Base-by-base conservation (phyloP, 2,888 invertebrate genomes). In the Caenorhabditis becei region DNA sequence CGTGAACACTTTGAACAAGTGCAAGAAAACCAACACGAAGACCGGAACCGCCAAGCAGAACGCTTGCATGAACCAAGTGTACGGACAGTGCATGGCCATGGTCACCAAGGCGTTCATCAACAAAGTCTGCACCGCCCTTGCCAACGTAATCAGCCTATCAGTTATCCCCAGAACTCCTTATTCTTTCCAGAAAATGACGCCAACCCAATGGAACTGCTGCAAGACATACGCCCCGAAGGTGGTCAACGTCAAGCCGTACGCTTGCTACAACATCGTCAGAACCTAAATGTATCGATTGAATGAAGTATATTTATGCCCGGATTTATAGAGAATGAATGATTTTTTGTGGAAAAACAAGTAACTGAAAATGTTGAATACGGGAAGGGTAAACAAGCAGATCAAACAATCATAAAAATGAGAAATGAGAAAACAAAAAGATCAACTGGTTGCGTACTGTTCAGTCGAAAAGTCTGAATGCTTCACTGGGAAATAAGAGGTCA, bases 1-100 rank as follows among this genome's bases (percentile, higher is more conserved):
- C 2, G 23, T 63, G 14, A 66, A 44, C n/a, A 47, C 41, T 11
- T 28, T 79, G 7, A 72, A 61, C 24, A 66, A 51, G 16, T 78
- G 78, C 71, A 79, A 79, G 41, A 61, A 24, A 7, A 79, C 41
- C 28, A 79, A 67, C 28, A 61, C 37, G 16, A 37, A 67, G 49
- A 62, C 79, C 1, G 79, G 62, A 56, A 47, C 67, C n/a, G 79
- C 72, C 8, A 72, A 72, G 54, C 79, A 79, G 62, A 72, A 71
- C 2, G 67, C 79, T 8, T 79, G 79, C 44, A 63, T 72, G 56
- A 67, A 79, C 44, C 41, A 72, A n/a, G 71, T 72, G 23, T 79
- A 72, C 51, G 61, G 49, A 18, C 44, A 65, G 24, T 62, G 54
- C n/a, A 54, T 72, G 16, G 72, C 72, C 20, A 63, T 67, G 54